A percentile compares a stretch with the other conserved stretches of the same genome.
Evolutionary conservation across 2,113 vertebrate genomes (phyloP).

Genomic region (Ranitomeya imitator): DNA sequence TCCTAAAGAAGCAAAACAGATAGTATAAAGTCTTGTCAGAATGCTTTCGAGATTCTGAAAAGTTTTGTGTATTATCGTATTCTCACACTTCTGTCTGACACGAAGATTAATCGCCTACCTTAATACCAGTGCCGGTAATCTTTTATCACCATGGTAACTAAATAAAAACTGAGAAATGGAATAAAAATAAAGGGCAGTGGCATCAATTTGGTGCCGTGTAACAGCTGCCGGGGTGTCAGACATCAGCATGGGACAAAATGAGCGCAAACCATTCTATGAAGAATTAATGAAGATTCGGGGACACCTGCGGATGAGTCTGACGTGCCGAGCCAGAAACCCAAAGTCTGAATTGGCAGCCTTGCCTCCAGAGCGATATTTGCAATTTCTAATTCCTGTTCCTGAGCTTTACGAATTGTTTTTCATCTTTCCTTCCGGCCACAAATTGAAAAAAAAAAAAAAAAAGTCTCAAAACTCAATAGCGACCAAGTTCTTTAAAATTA

Average conservation of each 20-base stretch:
- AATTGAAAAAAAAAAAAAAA: not conserved
- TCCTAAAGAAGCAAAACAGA: not conserved
- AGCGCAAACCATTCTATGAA: slow-evolving; percentile 19
- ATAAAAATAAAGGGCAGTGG: slow-evolving; percentile 44
- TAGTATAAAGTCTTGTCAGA: not conserved
- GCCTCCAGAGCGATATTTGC: not conserved
- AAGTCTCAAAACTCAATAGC: not conserved
- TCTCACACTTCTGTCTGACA: not conserved
- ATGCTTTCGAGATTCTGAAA: not conserved
- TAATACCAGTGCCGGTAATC: slow-evolving; percentile 8
- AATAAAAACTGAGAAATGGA: not conserved
- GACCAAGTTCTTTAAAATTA: not conserved
- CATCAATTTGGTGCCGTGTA: slow-evolving; percentile 37
- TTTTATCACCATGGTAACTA: slow-evolving; percentile 40
- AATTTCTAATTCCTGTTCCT: slow-evolving; percentile 3
- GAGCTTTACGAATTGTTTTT: not conserved
- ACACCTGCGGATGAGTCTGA: slow-evolving; percentile 9
- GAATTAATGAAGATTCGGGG: slow-evolving; percentile 47
- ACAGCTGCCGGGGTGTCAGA: slow-evolving; percentile 50
- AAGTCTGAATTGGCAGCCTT: not conserved
- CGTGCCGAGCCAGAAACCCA: not conserved
- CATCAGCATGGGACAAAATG: slow-evolving; percentile 42
- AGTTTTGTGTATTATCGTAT: not conserved
- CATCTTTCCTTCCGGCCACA: not conserved
- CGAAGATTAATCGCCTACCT: slow-evolving; percentile 36